Base-by-base conservation (phyloP, 2,888 invertebrate species). In the Drosophila peninsularis region DNA sequence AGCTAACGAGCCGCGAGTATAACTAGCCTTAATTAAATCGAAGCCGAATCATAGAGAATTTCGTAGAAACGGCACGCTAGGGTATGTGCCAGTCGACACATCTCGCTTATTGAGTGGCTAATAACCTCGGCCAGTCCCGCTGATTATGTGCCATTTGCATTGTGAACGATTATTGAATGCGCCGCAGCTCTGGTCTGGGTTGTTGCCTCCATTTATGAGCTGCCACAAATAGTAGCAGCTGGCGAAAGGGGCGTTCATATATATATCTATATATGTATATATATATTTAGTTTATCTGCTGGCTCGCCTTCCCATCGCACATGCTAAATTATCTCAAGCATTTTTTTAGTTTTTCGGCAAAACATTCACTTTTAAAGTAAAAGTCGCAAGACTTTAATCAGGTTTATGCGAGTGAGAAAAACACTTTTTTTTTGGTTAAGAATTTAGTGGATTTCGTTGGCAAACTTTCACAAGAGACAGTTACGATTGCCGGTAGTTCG, bases 321-420 rank as follows among this genome's bases (percentile, higher is more conserved):
- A 65, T 76, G 71, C 45, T 34, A 67, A 58, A 41, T 10, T 13
- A 47, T 37, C 30, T 30, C 36, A 47, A 27, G 65, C 65, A 56
- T 41, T 64, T 73, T 57, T 30, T 42, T n/a, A 45, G 44, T 14
- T 36, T 52, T 68, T 73, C 62, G 57, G 39, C 50, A n/a, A 17
- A 64, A 39, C 74, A 69, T 75, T 74, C 74, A 75, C 70, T 66
- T 71, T 55, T 39, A 54, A 75, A 74, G 75, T 74, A 74, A 74
- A 74, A 74, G 75, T 75, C 34, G 24, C 58, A 17, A 24, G n/a
- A 50, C 45, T 53, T 68, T 45, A 41, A 27, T 75, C 55, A 63
- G 70, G 62, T 74, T 74, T 64, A 70, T 61, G 75, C 62, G 47
- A 64, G 64, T 68, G 85, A 63, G 13, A 76, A 82, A 79, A 70